Conservation (phyloP, 2,797 vertebrate genomes). For the Pterois miles region DNA sequence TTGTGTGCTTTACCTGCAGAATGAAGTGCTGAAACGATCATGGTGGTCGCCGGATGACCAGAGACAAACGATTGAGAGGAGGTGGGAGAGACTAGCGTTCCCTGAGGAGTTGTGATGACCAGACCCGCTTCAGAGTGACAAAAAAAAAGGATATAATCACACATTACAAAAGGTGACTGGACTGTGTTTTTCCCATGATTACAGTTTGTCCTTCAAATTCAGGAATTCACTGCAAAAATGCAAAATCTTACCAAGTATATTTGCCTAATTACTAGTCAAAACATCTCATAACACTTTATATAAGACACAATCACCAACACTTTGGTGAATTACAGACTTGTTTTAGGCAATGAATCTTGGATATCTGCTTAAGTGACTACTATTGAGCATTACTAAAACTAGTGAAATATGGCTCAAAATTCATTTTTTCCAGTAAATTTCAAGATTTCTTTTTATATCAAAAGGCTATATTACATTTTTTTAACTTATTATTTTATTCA, state of each 20-base stretch:
- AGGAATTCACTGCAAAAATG: not conserved
- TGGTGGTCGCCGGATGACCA: constrained; percentile 85
- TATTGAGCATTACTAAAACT: not conserved
- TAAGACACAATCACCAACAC: no score
- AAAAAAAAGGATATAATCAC: not conserved
- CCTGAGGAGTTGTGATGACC: constrained; percentile 95
- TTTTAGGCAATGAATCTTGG: not conserved
- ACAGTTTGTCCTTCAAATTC: not conserved
- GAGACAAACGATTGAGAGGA: constrained; percentile 91
- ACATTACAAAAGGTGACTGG: not conserved
- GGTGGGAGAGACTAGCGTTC: constrained; percentile 93
- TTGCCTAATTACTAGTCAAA: not conserved
- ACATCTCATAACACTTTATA: not conserved
- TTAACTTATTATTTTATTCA: no score
- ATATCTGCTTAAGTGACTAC: not conserved
- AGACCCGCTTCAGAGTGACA: constrained; percentile 87
- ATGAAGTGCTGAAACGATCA: constrained; percentile 94
- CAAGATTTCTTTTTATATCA: no score
- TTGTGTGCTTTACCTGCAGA: constrained; percentile 78
- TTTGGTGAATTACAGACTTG: no score
- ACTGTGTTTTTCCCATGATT: not conserved
- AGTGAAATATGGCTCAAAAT: no score
- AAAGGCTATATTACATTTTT: no score
- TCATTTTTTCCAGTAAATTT: no score
- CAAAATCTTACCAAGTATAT: not conserved